Base-by-base conservation (phyloP, 1,140 invertebrate species). In the Battus philenor region DNA sequence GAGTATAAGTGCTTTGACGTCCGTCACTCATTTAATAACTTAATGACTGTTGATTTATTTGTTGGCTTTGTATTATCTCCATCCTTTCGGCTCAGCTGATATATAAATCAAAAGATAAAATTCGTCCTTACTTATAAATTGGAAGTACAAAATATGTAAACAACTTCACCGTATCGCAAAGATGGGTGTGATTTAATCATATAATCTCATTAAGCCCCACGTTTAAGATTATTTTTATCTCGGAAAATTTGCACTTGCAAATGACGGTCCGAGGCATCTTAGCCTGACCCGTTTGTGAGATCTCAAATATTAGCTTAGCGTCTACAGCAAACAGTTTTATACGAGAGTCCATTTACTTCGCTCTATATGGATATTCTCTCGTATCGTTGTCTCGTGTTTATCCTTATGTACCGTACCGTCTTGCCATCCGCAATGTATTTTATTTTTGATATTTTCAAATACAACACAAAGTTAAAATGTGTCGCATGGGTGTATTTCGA, bases 181-280 rank as follows among this genome's bases (percentile, higher is more conserved):
- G 24, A 44, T 43, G 26, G 47, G 47, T 49, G 33, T 51, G 54
- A 54, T 67, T 66, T 39, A 39, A 68, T 64, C 65, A 48, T 57
- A 57, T 76, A 72, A 79, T 78, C 78, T 69, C 65, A 72, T 72
- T 68, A 79, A 74, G 55, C 53, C 59, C 50, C 46, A 46, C 44
- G 50, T 47, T 62, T 47, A 54, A 77, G 75, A 80, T 80, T 77
- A 83, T 71, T 83, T 78, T 83, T 83, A 81, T 81, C 77, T 73
- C 49, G 67, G 69, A 70, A 81, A 81, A 76, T 80, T 81, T 78
- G 68, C 70, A 68, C 78, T 81, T 78, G 68, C 70, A 68, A 80
- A 83, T 83, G 75, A 75, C 63, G 61, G 69, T 56, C 36, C 54
- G 46, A 31, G 44, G 34, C 70, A 59, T 68, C 72, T 69, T 59